Conservation (phyloP, 2,797 vertebrate genomes). For the Parambassis ranga region DNA sequence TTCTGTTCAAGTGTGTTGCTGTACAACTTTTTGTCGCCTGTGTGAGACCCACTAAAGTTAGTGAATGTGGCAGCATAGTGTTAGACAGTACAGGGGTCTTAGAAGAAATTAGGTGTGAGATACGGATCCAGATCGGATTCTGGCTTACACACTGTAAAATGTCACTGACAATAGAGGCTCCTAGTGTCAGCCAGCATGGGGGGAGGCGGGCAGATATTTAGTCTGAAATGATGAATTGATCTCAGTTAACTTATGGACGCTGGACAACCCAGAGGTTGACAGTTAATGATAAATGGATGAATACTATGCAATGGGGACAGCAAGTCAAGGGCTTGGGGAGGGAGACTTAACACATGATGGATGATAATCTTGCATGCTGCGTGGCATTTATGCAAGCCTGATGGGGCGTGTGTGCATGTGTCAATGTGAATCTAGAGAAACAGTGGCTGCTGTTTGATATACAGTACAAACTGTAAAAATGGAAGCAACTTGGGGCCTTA, state of each 20-base stretch:
- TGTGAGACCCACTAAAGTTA: constrained; percentile 16
- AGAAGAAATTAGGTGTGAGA: constrained; percentile 30
- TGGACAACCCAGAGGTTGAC: constrained; percentile 56
- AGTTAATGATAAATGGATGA: constrained; percentile 62
- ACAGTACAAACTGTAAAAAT: background rate
- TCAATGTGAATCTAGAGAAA: background rate
- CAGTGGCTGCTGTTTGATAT: constrained; percentile 1
- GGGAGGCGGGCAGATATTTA: constrained; percentile 28
- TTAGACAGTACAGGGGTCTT: constrained; percentile 16
- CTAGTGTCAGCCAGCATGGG: constrained; percentile 17
- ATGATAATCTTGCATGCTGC: constrained; percentile 48
- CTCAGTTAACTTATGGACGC: constrained; percentile 52
- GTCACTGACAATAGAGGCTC: constrained; percentile 50
- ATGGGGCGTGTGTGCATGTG: background rate
- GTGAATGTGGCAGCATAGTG: constrained; percentile 28
- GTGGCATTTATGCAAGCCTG: constrained; percentile 34
- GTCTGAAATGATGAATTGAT: constrained; percentile 63
- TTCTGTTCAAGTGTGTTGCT: background rate
- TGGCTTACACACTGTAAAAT: constrained; percentile 28
- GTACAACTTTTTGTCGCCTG: constrained; percentile 25
- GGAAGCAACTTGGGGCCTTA: no score
- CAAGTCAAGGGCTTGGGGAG: constrained; percentile 57
- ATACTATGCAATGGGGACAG: constrained; percentile 41
- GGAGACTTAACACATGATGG: constrained; percentile 51
- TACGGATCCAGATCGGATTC: constrained; percentile 22